Conservation (phyloP, 2,797 vertebrate genomes). For the Artibeus lituratus region DNA sequence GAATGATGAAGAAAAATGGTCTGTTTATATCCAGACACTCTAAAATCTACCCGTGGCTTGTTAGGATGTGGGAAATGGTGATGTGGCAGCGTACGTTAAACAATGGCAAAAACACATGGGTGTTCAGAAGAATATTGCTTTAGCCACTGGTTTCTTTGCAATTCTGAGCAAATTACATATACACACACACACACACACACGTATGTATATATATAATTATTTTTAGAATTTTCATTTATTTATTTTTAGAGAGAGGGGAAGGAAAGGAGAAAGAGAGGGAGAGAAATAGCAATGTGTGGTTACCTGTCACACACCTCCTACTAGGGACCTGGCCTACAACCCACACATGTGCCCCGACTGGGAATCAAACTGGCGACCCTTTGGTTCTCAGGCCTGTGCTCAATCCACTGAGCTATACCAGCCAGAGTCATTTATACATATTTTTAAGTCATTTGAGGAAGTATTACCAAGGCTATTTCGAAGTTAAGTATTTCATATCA, state of each 20-base stretch:
- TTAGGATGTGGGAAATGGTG: neutral
- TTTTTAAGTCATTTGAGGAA: constrained; percentile 3
- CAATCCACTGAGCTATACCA: too few relatives aligned
- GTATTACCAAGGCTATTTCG: neutral
- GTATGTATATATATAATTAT: neutral
- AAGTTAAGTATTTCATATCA: constrained; percentile 29
- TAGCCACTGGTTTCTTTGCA: neutral
- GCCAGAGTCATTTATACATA: too few relatives aligned
- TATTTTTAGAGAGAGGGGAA: too few relatives aligned
- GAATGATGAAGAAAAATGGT: neutral
- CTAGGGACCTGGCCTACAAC: too few relatives aligned
- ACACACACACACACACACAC: too few relatives aligned
- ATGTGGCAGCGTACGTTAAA: neutral
- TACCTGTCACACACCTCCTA: too few relatives aligned
- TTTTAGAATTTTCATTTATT: too few relatives aligned
- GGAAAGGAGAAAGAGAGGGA: too few relatives aligned
- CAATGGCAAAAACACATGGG: neutral
- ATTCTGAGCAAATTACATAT: neutral
- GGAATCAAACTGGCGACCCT: too few relatives aligned
- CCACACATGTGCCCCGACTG: too few relatives aligned
- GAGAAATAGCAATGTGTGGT: too few relatives aligned
- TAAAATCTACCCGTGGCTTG: neutral
- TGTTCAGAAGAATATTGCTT: neutral
- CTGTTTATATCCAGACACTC: constrained; percentile 19
- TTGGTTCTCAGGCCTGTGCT: too few relatives aligned